Evolutionary conservation across 2,888 invertebrate genomes (phyloP).

Genomic region (Caenorhabditis angaria): DNA sequence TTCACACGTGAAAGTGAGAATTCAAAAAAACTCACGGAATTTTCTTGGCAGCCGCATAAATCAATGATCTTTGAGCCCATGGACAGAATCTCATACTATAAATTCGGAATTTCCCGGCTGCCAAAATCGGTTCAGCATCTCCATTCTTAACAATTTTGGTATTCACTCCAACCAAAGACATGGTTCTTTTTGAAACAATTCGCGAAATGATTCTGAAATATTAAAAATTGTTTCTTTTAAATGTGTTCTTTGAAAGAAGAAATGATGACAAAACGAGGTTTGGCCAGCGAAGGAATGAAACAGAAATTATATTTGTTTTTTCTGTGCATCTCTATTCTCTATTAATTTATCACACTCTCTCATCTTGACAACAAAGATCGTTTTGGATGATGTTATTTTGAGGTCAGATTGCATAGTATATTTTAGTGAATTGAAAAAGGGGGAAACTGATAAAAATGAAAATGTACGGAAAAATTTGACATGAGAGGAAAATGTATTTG

Average conservation of each 20-base stretch:
- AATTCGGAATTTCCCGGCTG: conserved; percentile 79
- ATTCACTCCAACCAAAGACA: neutral
- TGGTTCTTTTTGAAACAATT: neutral
- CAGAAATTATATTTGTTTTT: neutral
- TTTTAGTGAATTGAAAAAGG: too few relatives aligned
- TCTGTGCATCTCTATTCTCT: neutral
- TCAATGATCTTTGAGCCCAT: conserved; percentile 82
- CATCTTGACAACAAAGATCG: neutral
- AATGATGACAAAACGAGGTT: neutral
- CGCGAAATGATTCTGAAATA: neutral
- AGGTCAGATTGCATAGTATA: neutral
- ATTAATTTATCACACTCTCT: neutral
- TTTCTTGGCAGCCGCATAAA: conserved; percentile 78
- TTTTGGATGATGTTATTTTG: neutral
- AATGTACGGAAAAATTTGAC: too few relatives aligned
- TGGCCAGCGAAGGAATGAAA: neutral
- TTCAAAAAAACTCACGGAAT: conserved; percentile 77
- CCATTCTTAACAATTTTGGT: conserved; percentile 2
- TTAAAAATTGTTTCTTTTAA: too few relatives aligned
- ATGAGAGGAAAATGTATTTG: too few relatives aligned
- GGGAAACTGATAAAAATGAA: too few relatives aligned
- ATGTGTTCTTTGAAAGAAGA: neutral
- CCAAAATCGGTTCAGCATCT: conserved; percentile 35
- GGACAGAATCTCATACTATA: conserved; percentile 89
- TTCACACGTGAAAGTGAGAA: too few relatives aligned